Conservation (phyloP, 2,113 vertebrate genomes). For the Manacus vitellinus region DNA sequence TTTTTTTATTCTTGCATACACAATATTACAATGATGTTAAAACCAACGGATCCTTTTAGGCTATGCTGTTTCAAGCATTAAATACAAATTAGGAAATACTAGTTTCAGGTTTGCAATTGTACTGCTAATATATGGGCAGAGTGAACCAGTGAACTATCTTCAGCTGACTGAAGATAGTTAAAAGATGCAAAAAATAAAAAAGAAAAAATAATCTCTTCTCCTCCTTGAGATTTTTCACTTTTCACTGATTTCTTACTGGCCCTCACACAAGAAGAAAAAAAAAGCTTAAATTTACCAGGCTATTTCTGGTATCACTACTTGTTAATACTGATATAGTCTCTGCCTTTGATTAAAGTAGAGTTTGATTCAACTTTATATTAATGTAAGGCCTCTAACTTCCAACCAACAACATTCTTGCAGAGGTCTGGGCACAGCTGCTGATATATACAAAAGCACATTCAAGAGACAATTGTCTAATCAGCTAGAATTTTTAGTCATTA, state of each 20-base stretch:
- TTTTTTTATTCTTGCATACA: not conserved
- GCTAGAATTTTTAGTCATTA: conserved; percentile 14
- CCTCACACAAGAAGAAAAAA: not conserved
- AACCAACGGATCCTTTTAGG: not conserved
- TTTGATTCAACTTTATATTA: not conserved
- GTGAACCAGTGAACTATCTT: not conserved
- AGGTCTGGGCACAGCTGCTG: conserved; percentile 3
- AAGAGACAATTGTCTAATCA: conserved; percentile 39
- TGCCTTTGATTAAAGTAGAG: not conserved
- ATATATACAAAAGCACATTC: not conserved
- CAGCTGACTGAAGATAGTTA: not conserved
- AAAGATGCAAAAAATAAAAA: not conserved
- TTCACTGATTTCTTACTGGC: not conserved
- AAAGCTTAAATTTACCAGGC: not conserved
- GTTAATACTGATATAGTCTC: not conserved
- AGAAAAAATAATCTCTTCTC: not conserved
- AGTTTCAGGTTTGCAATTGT: not conserved
- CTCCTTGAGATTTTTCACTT: not conserved
- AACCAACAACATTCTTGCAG: not conserved
- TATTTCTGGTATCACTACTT: not conserved
- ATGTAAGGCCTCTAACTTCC: not conserved
- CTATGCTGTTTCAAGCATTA: not conserved
- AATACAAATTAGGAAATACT: not conserved
- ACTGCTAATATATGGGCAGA: not conserved
- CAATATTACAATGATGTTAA: not conserved